Evolutionary conservation across 2,113 vertebrate genomes (phyloP).

Genomic region (Microtus richardsoni): DNA sequence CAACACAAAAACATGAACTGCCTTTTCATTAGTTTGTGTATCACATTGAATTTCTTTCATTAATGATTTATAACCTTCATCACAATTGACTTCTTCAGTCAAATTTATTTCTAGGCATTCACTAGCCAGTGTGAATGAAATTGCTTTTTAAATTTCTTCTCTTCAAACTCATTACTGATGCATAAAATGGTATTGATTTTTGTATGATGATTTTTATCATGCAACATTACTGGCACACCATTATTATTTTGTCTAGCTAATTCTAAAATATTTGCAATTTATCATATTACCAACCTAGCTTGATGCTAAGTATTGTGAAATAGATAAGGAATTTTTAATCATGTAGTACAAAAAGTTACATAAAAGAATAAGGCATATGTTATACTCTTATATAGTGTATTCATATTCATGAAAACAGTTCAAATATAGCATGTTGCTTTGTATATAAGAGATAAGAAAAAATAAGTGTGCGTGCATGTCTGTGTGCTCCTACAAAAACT

Average conservation of each 20-base stretch:
- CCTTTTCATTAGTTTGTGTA: not conserved
- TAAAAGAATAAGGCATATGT: constrained; percentile 14
- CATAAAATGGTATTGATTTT: not conserved
- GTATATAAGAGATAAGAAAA: not conserved
- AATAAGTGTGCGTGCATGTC: not conserved
- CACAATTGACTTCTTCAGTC: not conserved
- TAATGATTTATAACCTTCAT: not conserved
- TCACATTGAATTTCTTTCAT: not conserved
- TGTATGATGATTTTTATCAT: not conserved
- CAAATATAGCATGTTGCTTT: not conserved
- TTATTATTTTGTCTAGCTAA: constrained; percentile 25
- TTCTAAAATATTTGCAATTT: constrained; percentile 41
- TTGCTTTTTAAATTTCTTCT: not conserved
- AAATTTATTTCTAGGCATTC: not conserved
- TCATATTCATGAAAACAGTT: not conserved
- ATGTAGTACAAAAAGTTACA: not conserved
- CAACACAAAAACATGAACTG: not conserved
- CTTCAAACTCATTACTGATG: not conserved
- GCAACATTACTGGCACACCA: not conserved
- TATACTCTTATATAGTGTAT: constrained; percentile 1
- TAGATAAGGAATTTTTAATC: not conserved
- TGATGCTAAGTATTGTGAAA: not conserved
- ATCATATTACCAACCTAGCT: not conserved
- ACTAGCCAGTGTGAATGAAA: not conserved
- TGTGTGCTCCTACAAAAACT: not conserved